phyloP scores from a whole-genome alignment of 2,888 invertebrate genomes.

The Stomorhina lunata region DNA sequence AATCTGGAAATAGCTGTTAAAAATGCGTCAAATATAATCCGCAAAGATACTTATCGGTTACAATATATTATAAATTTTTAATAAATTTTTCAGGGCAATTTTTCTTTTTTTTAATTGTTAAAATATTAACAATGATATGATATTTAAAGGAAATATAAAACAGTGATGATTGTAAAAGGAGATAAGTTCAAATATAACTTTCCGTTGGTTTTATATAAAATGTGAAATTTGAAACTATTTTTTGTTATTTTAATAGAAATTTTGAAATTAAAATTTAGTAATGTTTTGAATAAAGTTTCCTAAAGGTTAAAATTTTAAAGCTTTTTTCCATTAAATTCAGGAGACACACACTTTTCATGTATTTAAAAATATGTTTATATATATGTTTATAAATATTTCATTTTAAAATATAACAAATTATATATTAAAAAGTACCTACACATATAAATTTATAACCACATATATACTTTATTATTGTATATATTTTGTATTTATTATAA shows the following conservation, averaged over 20 bases:
- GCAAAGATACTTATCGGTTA: not conserved
- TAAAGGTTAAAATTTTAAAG: no score
- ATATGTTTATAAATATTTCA: conserved; percentile 4
- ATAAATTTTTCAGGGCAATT: not conserved
- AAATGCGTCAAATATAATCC: not conserved
- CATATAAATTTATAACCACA: not conserved
- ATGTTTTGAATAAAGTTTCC: no score
- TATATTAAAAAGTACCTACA: not conserved
- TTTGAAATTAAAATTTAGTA: no score
- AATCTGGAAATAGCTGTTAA: not conserved
- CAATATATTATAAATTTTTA: not conserved
- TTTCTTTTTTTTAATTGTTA: no score
- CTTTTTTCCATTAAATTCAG: no score
- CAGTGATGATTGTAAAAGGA: not conserved
- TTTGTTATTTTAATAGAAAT: no score
- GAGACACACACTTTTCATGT: not conserved
- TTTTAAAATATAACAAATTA: not conserved
- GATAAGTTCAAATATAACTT: no score
- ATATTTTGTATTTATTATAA: not conserved
- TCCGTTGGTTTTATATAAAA: no score
- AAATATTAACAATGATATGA: not conserved
- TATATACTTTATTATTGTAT: not conserved
- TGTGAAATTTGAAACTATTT: no score
- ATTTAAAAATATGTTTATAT: not conserved
- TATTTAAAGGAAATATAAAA: not conserved